phyloP scores from a whole-genome alignment of 2,113 vertebrate genomes.

The Fregetta grallaria region DNA sequence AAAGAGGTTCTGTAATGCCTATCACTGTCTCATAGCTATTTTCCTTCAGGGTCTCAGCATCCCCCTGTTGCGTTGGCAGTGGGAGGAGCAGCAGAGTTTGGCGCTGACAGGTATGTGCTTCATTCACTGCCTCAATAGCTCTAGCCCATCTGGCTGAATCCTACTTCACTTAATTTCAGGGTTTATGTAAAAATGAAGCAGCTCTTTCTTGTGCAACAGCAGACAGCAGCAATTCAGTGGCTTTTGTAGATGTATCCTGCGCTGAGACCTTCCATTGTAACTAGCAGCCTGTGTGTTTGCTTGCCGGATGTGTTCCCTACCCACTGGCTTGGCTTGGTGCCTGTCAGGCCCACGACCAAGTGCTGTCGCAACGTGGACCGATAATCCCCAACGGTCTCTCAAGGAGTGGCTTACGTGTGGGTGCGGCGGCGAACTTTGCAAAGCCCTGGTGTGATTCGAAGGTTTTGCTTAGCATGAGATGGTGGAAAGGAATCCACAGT shows the following conservation, averaged over 20 bases:
- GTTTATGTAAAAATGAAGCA: background rate
- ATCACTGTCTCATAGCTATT: background rate
- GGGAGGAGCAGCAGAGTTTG: fast-evolving
- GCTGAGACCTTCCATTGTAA: background rate
- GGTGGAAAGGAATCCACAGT: background rate
- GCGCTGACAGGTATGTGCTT: background rate
- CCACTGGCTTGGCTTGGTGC: background rate
- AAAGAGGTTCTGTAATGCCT: background rate
- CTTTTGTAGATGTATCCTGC: fast-evolving
- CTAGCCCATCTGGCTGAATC: background rate
- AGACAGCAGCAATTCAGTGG: background rate
- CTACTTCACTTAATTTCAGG: background rate
- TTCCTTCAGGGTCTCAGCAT: background rate
- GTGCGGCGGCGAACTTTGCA: fast-evolving
- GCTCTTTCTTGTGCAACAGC: background rate
- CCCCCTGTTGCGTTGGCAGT: background rate
- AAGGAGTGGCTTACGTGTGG: background rate
- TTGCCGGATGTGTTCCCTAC: background rate
- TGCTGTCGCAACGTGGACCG: background rate
- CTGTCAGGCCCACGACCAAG: background rate
- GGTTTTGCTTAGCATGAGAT: background rate
- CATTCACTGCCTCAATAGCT: background rate
- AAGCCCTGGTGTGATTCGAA: background rate
- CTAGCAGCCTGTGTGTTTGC: background rate
- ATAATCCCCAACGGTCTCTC: background rate